Base-by-base conservation (phyloP, 1,140 invertebrate genomes). In the Drosophila sulfurigaster region DNA sequence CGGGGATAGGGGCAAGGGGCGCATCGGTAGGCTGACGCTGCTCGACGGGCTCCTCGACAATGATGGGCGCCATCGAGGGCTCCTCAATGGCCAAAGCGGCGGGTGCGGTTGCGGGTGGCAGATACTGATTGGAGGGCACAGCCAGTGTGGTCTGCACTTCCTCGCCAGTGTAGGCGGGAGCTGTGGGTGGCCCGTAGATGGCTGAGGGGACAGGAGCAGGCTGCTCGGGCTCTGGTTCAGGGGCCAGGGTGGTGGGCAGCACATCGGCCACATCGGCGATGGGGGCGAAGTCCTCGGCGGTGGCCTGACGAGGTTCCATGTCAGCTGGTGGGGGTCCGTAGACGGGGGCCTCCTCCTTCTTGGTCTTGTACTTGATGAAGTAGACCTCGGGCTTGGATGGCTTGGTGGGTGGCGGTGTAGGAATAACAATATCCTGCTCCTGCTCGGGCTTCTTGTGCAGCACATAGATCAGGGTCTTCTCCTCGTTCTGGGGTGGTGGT, bases 341-440 rank as follows among this genome's bases (percentile, higher is more conserved):
- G 68, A 92, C 91, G 32, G 91, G 91, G 6, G 76, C 83, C 72
- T 92, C 91, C 52, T 91, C 91, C 78, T 92, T 92, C 91, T 92
- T 96, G 79, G 96, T 96, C 95, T 97, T 97, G 95, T 97, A 97
- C 72, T 96, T 95, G 94, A 97, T 97, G 94, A 97, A 97, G 95
- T 96, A 97, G 71, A 97, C 96, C 93, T 97, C 96, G 32, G 96
- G 96, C 93, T 97, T 97, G 93, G 95, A 95, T 79, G 96, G 96
- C 87, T 96, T 95, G 30, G 96, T 96, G 46, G 96, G 96, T 4
- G 95, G 94, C 16, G 95, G 94, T 13, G 96, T 95, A n/a, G 96
- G 96, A 79, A 97, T 94, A 90, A 93, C 95, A 93, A 97, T 95
- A 43, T 96, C 95, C 81, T 95, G 95, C 54, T 94, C 94, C 57